Evolutionary conservation across 2,797 vertebrate genomes (phyloP).

Genomic region (Mormyrus proboscirostris): DNA sequence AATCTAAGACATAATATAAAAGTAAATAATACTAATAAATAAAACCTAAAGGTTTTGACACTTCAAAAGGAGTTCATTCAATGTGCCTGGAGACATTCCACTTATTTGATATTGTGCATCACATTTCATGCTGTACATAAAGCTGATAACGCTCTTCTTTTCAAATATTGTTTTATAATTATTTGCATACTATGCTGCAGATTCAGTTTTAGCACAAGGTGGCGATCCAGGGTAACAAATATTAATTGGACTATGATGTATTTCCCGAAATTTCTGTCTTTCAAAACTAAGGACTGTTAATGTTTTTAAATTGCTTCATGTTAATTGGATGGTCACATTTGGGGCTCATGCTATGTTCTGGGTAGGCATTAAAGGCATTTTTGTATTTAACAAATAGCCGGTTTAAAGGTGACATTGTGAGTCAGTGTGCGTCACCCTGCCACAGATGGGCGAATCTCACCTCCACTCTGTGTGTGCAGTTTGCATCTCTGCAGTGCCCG

Average conservation of each 20-base stretch:
- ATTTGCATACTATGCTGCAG: not conserved
- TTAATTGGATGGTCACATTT: not conserved
- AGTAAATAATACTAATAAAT: not conserved
- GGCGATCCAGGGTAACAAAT: constrained; percentile 3
- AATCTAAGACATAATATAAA: not conserved
- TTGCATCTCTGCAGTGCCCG: not conserved
- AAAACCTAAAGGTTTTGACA: not conserved
- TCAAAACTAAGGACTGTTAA: not conserved
- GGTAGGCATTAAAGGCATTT: not conserved
- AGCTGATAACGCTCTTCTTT: not conserved
- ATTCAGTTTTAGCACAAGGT: constrained; percentile 7
- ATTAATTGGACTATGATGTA: not conserved
- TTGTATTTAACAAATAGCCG: not conserved
- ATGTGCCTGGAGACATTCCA: not conserved
- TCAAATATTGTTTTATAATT: not conserved
- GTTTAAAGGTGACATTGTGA: not conserved
- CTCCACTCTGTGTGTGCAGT: not conserved
- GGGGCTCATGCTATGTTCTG: not conserved
- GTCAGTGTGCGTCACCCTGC: not conserved
- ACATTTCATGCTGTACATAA: not conserved
- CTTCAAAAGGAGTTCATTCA: not conserved
- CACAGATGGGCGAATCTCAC: not conserved
- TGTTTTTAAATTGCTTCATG: not conserved
- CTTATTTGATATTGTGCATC: not conserved
- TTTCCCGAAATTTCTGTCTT: not conserved